Base-by-base conservation (phyloP, 2,113 vertebrate genomes). In the Rallus limicola region DNA sequence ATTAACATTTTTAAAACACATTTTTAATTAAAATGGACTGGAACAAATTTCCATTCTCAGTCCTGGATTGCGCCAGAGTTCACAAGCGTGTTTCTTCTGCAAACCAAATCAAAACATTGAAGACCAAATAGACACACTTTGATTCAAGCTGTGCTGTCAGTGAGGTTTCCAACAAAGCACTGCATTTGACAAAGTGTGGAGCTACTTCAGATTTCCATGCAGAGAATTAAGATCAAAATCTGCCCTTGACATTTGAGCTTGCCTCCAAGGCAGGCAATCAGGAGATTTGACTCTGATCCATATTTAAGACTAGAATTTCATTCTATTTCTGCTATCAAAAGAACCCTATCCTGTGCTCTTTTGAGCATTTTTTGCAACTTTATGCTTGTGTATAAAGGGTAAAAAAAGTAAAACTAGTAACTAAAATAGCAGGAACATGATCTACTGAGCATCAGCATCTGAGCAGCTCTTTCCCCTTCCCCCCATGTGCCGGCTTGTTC, bases 391-490 rank as follows among this genome's bases (percentile, higher is more conserved):
- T 34, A 56, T 56, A 65, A 90, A 83, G 46, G 6, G 8, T 55
- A 59, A 42, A 91, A 89, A 71, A 86, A 81, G 31, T 13, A 52
- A 90, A 91, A 67, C 46, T 48, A 52, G 70, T 56, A 88, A 86
- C 56, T 46, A 71, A 94, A 77, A 63, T 29, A 82, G 75, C 44
- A 92, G 79, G 64, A 88, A 68, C 3, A 10, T 21, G 38, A 62
- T 74, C 48, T 62, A 40, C 58, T 40, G 53, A 81, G 52, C 44
- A 60, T 25, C 53, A 52, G 53, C 33, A 13, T 94, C 62, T 31
- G 64, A 92, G 65, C 65, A 95, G 53, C 78, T 95, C 78, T 70
- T 80, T 83, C 23, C 76, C 46, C 72, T 69, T 93, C 83, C 33
- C 33, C 79, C 42, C 69, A 81, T 2, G 8, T 17, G 33, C 69